Evolutionary conservation across 2,888 invertebrate species (phyloP).

Genomic region (Orthosia cruda): DNA sequence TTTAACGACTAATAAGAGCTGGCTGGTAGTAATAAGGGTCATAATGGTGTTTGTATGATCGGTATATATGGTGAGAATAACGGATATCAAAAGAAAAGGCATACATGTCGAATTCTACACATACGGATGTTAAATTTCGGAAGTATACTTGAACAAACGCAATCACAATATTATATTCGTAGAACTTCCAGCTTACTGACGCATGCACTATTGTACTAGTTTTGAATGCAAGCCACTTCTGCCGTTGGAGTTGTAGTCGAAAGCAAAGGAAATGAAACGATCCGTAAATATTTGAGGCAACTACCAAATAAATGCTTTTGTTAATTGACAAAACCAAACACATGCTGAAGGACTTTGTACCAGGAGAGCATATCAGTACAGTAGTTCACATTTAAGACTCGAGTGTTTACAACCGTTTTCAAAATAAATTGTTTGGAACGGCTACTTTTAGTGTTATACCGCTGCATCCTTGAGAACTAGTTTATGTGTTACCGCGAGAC

Average conservation of each 20-base stretch:
- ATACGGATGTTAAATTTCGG: background rate
- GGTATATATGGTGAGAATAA: conserved; percentile 22
- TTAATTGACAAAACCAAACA: conserved; percentile 7
- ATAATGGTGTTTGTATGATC: conserved; percentile 33
- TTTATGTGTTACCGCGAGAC: conserved; percentile 42
- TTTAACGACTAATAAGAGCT: conserved; percentile 44
- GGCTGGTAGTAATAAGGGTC: conserved; percentile 27
- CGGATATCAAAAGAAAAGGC: conserved; percentile 34
- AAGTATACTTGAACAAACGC: conserved; percentile 13
- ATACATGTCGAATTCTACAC: conserved; percentile 2
- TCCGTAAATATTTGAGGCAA: conserved; percentile 17
- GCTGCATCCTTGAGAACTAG: conserved; percentile 47
- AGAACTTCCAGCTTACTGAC: conserved; percentile 1
- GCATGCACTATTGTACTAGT: conserved; percentile 23
- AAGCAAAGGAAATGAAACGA: conserved; percentile 9
- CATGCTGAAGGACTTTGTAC: background rate
- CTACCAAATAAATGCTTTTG: background rate
- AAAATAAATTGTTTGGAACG: conserved; percentile 37
- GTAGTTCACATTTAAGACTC: background rate
- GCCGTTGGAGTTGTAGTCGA: conserved; percentile 10
- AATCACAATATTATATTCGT: conserved; percentile 14
- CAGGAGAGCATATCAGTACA: conserved; percentile 1
- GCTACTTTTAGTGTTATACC: conserved; percentile 37
- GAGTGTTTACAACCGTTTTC: conserved; percentile 30
- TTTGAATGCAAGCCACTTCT: conserved; percentile 18